Evolutionary conservation across 2,888 invertebrate genomes (phyloP).

Genomic region (Muscina levida): DNA sequence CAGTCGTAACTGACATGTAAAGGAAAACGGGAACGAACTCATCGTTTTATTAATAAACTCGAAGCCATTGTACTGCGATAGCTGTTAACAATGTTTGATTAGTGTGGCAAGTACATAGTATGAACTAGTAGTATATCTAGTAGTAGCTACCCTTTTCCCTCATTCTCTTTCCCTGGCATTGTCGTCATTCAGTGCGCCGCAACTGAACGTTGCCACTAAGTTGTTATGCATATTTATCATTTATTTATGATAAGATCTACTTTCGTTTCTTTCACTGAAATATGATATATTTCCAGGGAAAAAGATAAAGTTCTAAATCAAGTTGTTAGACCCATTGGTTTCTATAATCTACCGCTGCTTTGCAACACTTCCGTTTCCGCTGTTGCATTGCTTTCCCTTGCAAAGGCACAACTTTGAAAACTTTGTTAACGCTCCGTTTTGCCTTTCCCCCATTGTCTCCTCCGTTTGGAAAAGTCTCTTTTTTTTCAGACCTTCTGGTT

Average conservation of each 20-base stretch:
- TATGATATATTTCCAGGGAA: conserved; percentile 54
- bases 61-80: conserved; percentile 2
- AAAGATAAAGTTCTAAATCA: conserved; percentile 65
- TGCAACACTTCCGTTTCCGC: conserved; percentile 66
- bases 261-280: not conserved
- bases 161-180: too few species aligned
- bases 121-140: too few species aligned
- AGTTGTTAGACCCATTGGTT: conserved; percentile 63
- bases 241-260: conserved; percentile 58
- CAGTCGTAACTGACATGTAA: not conserved
- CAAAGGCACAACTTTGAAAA: conserved; percentile 38
- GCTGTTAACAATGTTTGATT: conserved; percentile 37
- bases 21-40: not conserved
- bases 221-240: conserved; percentile 56
- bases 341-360: conserved; percentile 63
- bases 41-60: conserved; percentile 32
- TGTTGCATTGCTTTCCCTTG: conserved; percentile 62
- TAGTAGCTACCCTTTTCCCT: too few species aligned
- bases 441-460: not conserved
- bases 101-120: conserved; percentile 26
- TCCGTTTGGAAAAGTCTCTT: not conserved
- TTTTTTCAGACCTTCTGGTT: conserved; percentile 40
- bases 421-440: conserved; percentile 52
- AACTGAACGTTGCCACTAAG: not conserved
- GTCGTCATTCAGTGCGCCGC: not conserved